Evolutionary conservation across 2,797 vertebrate genomes (phyloP), one percentile per base, ranked within the genome.

Genomic region (Ptychadena robeensis): DNA sequence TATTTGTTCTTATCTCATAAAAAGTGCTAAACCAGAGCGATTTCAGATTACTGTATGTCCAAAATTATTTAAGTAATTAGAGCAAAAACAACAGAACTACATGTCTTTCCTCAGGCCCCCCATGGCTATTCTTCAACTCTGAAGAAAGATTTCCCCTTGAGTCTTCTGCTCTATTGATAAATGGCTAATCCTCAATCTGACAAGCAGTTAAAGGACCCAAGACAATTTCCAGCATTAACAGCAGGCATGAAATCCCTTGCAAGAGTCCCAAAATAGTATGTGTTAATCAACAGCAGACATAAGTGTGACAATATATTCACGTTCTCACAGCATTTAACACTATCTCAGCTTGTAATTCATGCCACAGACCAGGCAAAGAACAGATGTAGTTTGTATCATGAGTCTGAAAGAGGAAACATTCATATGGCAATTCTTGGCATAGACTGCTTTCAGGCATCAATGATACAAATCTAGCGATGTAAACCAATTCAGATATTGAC

Each of bases 131-230:
- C 57, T n/a, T 70, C 72, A 65, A 14, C 53, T 38, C 65, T 27
- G 18, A 66, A 83, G 65, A 77, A 74, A 32, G 73, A 78, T 34
- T 4, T 70, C 82, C 76, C 77, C 48, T 27, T 10, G 69, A 79
- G 31, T 61, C 69, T 84, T 74, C 77, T 80, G 70, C 77, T 80
- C 77, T 70, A 75, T 70, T 84, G 82, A 85, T 85, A 70, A 85
- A 85, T 75, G 77, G 76, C 77, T 80, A 64, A 37, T 80, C 72
- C 80, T 59, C 77, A 57, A 71, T 53, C 66, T 85, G 72, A 85
- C 78, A 84, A 30, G 70, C 63, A 44, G 53, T 53, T 63, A 69
- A 38, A 75, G 77, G 65, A 57, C 34, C 37, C 71, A n/a, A 64
- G 82, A 75, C 37, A 71, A 37, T 75, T 79, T 69, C 14, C 27